Evolutionary conservation across 2,113 vertebrate species (phyloP).

Genomic region (Arenaria interpres): DNA sequence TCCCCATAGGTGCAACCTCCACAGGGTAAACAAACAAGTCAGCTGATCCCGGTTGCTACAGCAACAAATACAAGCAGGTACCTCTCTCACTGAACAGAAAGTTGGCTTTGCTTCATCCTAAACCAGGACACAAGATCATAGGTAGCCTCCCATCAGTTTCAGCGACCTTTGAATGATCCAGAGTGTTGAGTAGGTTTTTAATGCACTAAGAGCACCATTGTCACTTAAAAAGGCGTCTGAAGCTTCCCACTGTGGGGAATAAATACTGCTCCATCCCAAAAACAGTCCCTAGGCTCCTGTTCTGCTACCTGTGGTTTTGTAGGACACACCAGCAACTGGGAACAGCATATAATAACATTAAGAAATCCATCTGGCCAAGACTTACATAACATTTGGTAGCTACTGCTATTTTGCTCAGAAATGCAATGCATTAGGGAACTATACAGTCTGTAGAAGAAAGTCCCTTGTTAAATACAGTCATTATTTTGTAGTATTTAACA

Average conservation of each 20-base stretch:
- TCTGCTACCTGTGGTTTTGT: neutral
- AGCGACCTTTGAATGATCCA: neutral
- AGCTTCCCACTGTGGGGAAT: neutral
- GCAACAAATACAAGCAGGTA: no score
- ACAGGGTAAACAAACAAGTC: no score
- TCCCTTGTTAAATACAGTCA: neutral
- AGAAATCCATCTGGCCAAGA: neutral
- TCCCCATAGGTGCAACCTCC: no score
- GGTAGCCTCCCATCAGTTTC: neutral
- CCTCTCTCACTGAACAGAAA: no score
- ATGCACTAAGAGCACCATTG: neutral
- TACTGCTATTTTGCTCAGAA: neutral
- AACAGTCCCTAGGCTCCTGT: neutral
- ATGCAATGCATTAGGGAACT: neutral
- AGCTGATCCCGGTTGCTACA: no score
- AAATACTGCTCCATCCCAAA: neutral
- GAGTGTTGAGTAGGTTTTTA: neutral
- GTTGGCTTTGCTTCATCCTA: no score
- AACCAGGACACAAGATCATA: neutral
- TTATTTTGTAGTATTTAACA: neutral
- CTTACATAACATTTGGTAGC: neutral
- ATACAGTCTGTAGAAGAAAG: neutral
- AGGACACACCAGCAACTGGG: neutral
- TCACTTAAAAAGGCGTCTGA: neutral
- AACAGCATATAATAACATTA: neutral